Evolutionary conservation across 2,888 invertebrate species (phyloP).

Genomic region (Metellina segmentata): DNA sequence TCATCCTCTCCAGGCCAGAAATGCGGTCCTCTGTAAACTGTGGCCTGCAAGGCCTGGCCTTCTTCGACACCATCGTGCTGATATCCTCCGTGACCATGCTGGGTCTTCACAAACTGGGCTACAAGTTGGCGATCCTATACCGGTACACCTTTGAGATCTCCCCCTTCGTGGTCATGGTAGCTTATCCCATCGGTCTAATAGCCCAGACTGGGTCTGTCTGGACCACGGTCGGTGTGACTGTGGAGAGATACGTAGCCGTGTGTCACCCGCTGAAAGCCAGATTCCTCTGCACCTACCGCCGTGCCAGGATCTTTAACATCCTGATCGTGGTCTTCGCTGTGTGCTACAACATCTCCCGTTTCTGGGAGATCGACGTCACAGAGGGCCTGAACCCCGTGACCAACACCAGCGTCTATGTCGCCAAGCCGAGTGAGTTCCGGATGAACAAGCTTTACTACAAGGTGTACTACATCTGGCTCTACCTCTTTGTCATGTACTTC

Average conservation of each 20-base stretch:
- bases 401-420: conserved; percentile 67
- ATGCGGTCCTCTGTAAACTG: conserved; percentile 76
- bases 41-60: conserved; percentile 84
- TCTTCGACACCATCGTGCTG: conserved; percentile 90
- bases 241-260: conserved; percentile 88
- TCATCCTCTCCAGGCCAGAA: conserved; percentile 72
- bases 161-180: conserved; percentile 89
- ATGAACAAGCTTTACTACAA: conserved; percentile 86
- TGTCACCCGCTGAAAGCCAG: conserved; percentile 90
- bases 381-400: conserved; percentile 23
- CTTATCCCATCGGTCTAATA: conserved; percentile 91
- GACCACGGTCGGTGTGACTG: conserved; percentile 86
- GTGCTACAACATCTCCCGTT: conserved; percentile 90
- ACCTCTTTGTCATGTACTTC: conserved; percentile 95
- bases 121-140: conserved; percentile 31
- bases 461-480: conserved; percentile 96
- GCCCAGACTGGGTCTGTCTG: conserved; percentile 95
- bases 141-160: conserved; percentile 87
- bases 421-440: conserved; percentile 86
- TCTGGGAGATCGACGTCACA: conserved; percentile 81
- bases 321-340: conserved; percentile 90
- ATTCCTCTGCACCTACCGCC: conserved; percentile 93
- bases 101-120: conserved; percentile 85
- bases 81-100: conserved; percentile 90
- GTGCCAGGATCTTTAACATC: conserved; percentile 91